Base-by-base conservation (phyloP, 2,888 invertebrate genomes). In the Agrotis ipsilon region DNA sequence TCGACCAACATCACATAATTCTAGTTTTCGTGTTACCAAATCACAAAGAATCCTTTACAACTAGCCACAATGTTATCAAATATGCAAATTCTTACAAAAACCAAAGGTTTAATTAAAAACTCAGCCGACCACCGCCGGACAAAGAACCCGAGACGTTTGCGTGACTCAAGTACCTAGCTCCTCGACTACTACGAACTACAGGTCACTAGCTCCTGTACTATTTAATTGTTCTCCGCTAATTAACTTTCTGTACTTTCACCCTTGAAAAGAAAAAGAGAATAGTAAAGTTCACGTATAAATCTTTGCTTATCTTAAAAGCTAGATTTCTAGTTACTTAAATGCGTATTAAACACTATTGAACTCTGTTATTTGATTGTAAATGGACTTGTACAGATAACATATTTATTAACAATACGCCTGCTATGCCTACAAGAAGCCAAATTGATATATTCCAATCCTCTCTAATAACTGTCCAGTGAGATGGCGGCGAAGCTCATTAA, bases 91-190 rank as follows among this genome's bases (percentile, higher is more conserved):
- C 16, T 27, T 24, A 63, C 24, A 60, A 51, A 71, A 76, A 67
- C 46, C 6, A 59, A 81, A 61, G 71, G 51, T 67, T 75, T 78
- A 81, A 79, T 75, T 80, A 69, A 80, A 79, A 80, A 59, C 32
- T 46, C 62, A 62, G 49, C 62, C 18, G 13, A 19, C 48, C 19
- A 24, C 27, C 32, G 49, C 27, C 61, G 49, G 39, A 81, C 72
- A 68, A 68, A 77, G 68, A 68, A 65, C 67, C 63, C 60, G 57
- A 81, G 72, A 60, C 62, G 66, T 46, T 81, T 51, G 82, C 79
- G 79, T 80, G 79, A 78, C 82, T 66, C 3, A 4, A 52, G 45
- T 45, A 68, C 61, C 51, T 24, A 54, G 58, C 54, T 61, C 43
- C n/a, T 59, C 24, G 51, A 32, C 55, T 3, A 24, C 16, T 48